Conservation (phyloP, 1,140 invertebrate species). For the Ericerus pela region DNA sequence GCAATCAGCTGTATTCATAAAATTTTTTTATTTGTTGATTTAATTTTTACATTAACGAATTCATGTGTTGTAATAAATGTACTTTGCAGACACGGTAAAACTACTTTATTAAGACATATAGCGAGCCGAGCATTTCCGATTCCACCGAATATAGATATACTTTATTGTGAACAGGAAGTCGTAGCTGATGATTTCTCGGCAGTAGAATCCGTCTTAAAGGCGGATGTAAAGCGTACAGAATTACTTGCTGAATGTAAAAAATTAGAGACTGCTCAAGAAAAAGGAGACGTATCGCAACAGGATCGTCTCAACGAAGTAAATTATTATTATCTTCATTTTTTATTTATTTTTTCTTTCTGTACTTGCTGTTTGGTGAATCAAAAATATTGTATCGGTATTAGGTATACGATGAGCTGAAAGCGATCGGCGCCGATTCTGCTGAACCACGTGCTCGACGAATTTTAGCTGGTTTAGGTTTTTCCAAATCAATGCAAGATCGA, state of each 20-base stretch:
- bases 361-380: neutral
- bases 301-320: slow-evolving; percentile 67
- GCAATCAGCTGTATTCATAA: too few relatives aligned
- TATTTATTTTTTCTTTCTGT: neutral
- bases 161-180: slow-evolving; percentile 98
- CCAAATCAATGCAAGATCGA: slow-evolving; percentile 80
- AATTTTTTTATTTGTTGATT: too few relatives aligned
- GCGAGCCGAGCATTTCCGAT: slow-evolving; percentile 76
- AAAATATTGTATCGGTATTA: slow-evolving; percentile 27
- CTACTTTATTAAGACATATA: slow-evolving; percentile 90
- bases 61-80: too few relatives aligned
- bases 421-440: slow-evolving; percentile 91
- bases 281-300: slow-evolving; percentile 48
- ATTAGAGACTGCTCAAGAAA: slow-evolving; percentile 52
- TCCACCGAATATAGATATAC: slow-evolving; percentile 90
- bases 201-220: slow-evolving; percentile 81
- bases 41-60: too few relatives aligned
- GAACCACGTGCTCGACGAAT: slow-evolving; percentile 89
- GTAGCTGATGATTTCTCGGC: slow-evolving; percentile 81
- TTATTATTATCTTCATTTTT: slow-evolving; percentile 11
- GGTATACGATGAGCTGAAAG: slow-evolving; percentile 89
- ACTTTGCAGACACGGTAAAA: slow-evolving; percentile 76
- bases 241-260: slow-evolving; percentile 70
- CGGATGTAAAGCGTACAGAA: slow-evolving; percentile 73
- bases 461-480: slow-evolving; percentile 92